Evolutionary conservation across 1,140 invertebrate genomes (phyloP).

Genomic region (Scaptomyza montana): DNA sequence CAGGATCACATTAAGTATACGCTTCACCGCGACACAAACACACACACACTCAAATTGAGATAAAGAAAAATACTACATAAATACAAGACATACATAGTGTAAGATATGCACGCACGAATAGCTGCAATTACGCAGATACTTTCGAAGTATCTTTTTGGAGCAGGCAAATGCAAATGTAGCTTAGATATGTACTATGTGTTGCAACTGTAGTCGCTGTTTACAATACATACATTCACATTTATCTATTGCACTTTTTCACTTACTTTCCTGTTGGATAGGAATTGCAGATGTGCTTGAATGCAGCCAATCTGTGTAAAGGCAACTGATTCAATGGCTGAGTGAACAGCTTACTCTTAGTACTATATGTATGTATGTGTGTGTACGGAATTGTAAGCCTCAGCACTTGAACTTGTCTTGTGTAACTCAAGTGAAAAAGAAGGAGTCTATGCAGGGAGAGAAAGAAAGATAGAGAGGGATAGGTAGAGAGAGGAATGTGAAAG

Average conservation of each 20-base stretch:
- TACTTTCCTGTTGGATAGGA: constrained; percentile 10
- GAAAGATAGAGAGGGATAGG: not conserved
- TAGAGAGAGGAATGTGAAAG: not conserved
- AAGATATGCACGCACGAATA: constrained; percentile 20
- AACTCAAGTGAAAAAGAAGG: not conserved
- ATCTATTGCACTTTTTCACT: constrained; percentile 8
- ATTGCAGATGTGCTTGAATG: constrained; percentile 39
- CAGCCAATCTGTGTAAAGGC: constrained; percentile 36
- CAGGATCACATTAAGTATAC: not conserved
- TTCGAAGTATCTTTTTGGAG: not conserved
- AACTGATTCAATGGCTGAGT: constrained; percentile 33
- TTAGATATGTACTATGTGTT: constrained; percentile 9
- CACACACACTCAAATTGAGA: not conserved
- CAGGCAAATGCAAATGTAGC: constrained; percentile 23
- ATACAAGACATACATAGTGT: not conserved
- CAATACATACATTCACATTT: constrained; percentile 1
- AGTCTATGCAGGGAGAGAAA: not conserved
- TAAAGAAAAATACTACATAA: not conserved
- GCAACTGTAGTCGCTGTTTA: not conserved
- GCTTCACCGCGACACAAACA: not conserved
- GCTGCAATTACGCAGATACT: constrained; percentile 24
- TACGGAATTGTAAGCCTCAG: constrained; percentile 23
- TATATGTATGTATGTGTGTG: constrained; percentile 12
- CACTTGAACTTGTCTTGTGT: constrained; percentile 24
- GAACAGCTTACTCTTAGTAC: constrained; percentile 6